Evolutionary conservation across 2,113 vertebrate species (phyloP).

Genomic region (Sardina pilchardus): DNA sequence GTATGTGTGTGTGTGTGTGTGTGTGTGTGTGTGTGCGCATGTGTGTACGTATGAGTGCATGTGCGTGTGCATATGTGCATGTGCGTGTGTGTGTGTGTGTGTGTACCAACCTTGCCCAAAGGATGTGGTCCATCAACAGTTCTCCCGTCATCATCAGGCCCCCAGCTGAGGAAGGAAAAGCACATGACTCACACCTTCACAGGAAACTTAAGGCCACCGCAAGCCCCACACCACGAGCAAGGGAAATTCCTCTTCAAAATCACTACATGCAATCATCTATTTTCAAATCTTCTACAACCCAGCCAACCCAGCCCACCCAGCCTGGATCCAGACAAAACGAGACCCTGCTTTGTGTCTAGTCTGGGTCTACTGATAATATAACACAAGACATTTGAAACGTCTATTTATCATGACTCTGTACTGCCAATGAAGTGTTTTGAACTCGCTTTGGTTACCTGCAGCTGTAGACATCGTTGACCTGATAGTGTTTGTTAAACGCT

Average conservation of each 20-base stretch:
- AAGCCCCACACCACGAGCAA: too few species aligned
- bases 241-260: too few species aligned
- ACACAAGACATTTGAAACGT: too few species aligned
- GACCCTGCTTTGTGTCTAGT: too few species aligned
- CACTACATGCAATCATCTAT: too few species aligned
- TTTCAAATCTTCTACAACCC: too few species aligned
- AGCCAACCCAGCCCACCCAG: too few species aligned
- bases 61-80: background rate
- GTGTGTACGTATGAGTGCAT: background rate
- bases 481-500: slow-evolving; percentile 98
- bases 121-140: slow-evolving; percentile 96
- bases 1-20: slow-evolving; percentile 13
- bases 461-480: slow-evolving; percentile 98
- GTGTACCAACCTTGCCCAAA: slow-evolving; percentile 83
- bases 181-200: background rate
- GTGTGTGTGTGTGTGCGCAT: slow-evolving; percentile 25
- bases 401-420: too few species aligned
- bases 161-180: slow-evolving; percentile 79
- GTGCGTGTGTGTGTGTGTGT: background rate
- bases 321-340: too few species aligned
- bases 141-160: slow-evolving; percentile 94
- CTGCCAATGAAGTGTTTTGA: background rate
- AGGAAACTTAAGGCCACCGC: background rate
- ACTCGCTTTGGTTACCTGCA: slow-evolving; percentile 81
- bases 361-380: too few species aligned